Base-by-base conservation (phyloP, 2,113 vertebrate species). In the Apteryx owenii region DNA sequence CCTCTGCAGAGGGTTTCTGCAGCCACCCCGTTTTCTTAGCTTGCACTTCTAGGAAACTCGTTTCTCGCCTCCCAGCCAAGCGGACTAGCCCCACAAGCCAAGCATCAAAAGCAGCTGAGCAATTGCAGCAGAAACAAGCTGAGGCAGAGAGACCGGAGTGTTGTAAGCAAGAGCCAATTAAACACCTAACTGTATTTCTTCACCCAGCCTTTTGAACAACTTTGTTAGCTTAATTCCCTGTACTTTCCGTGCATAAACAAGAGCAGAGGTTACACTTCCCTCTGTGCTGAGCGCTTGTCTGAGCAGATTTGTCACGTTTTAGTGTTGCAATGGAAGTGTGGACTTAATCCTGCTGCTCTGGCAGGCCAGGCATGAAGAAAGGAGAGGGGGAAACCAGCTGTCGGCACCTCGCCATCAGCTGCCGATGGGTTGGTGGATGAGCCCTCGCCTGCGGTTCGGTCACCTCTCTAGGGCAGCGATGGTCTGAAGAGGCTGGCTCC, bases 81-180 rank as follows among this genome's bases (percentile, higher is more conserved):
- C 6, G 2, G 53, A 3, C 28, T 15, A 2, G 4, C 5, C 9
- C 54, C 9, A 14, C 10, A 1, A 4, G 2, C 13, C 44, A 0
- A 31, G 58, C 16, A 70, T 66, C 89, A 40, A 31, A 10, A 53
- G 84, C 68, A 28, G 80, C 93, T 40, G 75, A 85, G 93, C 76
- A 36, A 1, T 23, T 25, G 51, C 70, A 5, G 88, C 58, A 58
- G 82, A 6, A 73, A 83, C 94, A 93, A 69, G 96, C 94, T 5
- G 44, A 85, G 95, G 85, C 96, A 97, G 92, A 6, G 81, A 31
- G 82, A 26, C 3, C 4, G 84, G 42, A 26, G 61, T 56, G 90
- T 12, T 75, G 94, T 71, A 42, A 89, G 85, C 85, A n/a, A 54
- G 73, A 82, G 62, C 64, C 80, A 90, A 95, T 95, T 85, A 68